phyloP scores from a whole-genome alignment of 2,113 vertebrate genomes.

The Grantiella picta region DNA sequence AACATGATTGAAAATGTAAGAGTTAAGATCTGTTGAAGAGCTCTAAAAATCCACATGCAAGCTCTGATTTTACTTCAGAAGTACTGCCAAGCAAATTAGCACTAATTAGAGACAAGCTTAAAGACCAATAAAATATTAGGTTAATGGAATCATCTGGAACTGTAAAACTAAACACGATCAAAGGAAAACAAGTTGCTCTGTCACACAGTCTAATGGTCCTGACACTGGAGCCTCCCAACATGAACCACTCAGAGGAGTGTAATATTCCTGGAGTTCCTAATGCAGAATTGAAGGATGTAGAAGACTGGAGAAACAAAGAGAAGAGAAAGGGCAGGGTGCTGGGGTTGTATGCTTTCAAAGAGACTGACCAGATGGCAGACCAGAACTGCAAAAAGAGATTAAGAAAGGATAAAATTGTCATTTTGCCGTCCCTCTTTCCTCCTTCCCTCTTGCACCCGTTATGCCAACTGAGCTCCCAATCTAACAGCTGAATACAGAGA shows the following conservation, averaged over 20 bases:
- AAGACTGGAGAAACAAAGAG: background rate
- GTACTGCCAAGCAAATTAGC: constrained; percentile 39
- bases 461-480: background rate
- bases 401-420: constrained; percentile 33
- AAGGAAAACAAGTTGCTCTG: background rate
- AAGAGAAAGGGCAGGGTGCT: background rate
- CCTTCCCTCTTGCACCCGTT: background rate
- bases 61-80: constrained; percentile 27
- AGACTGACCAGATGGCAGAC: constrained; percentile 34
- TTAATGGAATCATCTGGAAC: constrained; percentile 25
- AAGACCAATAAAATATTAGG: constrained; percentile 24
- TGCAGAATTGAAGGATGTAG: background rate
- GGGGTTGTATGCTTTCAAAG: background rate
- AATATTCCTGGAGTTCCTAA: background rate
- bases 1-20: background rate
- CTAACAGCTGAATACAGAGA: background rate
- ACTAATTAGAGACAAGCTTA: constrained; percentile 32
- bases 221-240: background rate
- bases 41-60: background rate
- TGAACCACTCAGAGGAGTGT: background rate
- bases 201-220: background rate
- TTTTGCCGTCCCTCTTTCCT: constrained; percentile 15
- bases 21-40: background rate
- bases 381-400: constrained; percentile 29
- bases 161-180: background rate